Percentiles rank a stretch among this genome's conserved stretches.
Conservation (phyloP, 2,797 vertebrate genomes). For the Hoplostethus atlanticus region DNA sequence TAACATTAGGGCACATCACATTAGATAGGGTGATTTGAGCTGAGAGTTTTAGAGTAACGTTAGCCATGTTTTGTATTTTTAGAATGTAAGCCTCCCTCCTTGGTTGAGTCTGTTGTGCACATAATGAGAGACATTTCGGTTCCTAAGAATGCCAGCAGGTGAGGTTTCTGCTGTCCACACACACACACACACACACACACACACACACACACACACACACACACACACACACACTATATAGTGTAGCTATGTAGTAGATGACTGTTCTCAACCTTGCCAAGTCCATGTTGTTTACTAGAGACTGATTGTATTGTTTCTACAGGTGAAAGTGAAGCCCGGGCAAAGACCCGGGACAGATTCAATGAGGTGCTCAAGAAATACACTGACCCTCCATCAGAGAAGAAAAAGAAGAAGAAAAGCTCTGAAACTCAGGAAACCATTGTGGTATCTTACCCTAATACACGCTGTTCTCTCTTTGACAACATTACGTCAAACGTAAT, state of each 20-base stretch:
- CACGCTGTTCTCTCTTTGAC: background rate
- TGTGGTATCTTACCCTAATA: slow-evolving; percentile 82
- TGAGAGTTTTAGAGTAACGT: background rate
- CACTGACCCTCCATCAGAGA: slow-evolving; percentile 76
- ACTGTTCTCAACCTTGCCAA: background rate
- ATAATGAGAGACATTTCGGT: slow-evolving; percentile 53
- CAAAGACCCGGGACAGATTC: slow-evolving; percentile 91
- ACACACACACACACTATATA: too few species aligned
- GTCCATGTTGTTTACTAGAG: background rate
- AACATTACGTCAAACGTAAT: background rate
- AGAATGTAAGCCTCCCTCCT: slow-evolving; percentile 33
- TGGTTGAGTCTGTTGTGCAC: slow-evolving; percentile 29
- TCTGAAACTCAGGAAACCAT: slow-evolving; percentile 82
- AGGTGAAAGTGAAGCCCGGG: slow-evolving; percentile 93
- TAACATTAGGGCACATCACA: background rate
- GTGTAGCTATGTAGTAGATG: too few species aligned
- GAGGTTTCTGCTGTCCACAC: background rate
- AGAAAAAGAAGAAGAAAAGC: slow-evolving; percentile 87
- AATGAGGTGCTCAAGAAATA: slow-evolving; percentile 91
- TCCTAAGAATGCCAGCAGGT: slow-evolving; percentile 78
- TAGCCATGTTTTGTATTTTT: slow-evolving; percentile 20
- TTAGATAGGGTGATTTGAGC: too few species aligned
- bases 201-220: background rate
- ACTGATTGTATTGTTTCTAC: slow-evolving; percentile 39
- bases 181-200: background rate